Evolutionary conservation across 2,113 vertebrate species (phyloP).

Genomic region (Dicrurus megarhynchus): DNA sequence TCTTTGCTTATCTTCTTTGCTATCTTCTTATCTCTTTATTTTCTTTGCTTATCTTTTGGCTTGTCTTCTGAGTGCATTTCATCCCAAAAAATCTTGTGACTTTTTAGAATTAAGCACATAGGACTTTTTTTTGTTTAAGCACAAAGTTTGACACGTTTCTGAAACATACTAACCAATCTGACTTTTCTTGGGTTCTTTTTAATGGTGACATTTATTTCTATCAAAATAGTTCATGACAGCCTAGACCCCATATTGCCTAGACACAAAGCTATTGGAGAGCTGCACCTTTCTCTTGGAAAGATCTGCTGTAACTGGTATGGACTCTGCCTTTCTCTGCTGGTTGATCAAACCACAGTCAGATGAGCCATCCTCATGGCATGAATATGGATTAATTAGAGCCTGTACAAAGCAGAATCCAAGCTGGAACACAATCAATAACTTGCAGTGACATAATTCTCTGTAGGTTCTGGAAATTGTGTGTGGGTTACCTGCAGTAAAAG

Average conservation of each 20-base stretch:
- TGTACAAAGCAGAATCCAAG: neutral
- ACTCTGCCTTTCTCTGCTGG: neutral
- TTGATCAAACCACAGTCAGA: neutral
- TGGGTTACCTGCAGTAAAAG: neutral
- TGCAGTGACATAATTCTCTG: neutral
- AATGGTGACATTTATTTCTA: neutral
- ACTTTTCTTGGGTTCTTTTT: neutral
- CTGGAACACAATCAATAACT: neutral
- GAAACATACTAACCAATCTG: neutral
- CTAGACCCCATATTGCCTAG: neutral
- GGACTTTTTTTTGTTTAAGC: neutral
- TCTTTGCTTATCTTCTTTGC: neutral
- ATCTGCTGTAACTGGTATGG: neutral
- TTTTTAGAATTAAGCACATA: neutral
- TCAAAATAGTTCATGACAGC: neutral
- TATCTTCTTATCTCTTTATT: neutral
- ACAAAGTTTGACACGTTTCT: neutral
- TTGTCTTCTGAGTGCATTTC: neutral
- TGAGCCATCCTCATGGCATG: neutral
- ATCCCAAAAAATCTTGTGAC: neutral
- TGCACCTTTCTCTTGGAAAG: neutral
- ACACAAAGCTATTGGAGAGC: neutral
- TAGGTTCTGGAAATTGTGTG: neutral
- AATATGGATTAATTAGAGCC: neutral
- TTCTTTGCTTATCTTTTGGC: neutral